A percentile compares a stretch with the other conserved stretches of the same genome.
These are phyloP conservation scores for Poecilobothrus nobilitatus DNA, from an alignment of 2,888 invertebrate genomes.

Conservation along the genomic window DNA sequence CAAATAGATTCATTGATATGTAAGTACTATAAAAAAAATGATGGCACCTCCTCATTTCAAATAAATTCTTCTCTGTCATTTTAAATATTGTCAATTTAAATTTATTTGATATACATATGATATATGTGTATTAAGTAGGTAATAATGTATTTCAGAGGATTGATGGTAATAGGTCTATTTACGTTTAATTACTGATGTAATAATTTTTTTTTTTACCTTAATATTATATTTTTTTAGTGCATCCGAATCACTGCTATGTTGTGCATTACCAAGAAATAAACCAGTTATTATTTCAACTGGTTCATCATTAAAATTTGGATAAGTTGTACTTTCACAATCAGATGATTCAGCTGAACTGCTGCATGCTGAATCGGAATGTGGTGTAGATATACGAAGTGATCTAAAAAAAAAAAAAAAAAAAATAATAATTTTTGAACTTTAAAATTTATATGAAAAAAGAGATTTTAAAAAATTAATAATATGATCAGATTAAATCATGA, in stretches of 20 bases:
- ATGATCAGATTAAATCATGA: background rate
- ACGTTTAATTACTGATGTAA: no score
- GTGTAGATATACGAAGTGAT: slow-evolving; percentile 66
- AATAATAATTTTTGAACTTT: no score
- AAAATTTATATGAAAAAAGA: background rate
- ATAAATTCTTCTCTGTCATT: no score
- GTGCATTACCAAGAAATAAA: slow-evolving; percentile 89
- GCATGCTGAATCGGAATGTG: slow-evolving; percentile 53
- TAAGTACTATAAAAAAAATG: no score
- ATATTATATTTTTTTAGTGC: slow-evolving; percentile 84
- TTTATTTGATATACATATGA: no score
- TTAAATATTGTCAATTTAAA: no score
- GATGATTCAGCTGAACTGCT: slow-evolving; percentile 61
- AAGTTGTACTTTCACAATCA: slow-evolving; percentile 58
- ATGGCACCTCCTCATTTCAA: no score
- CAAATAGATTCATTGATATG: no score
- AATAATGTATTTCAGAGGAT: no score
- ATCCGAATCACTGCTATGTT: slow-evolving; percentile 84
- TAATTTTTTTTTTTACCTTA: slow-evolving; percentile 50
- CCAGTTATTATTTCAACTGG: slow-evolving; percentile 92
- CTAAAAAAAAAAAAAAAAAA: slow-evolving; percentile 42
- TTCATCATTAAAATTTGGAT: slow-evolving; percentile 62
- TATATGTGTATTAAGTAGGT: no score
- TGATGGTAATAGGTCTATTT: no score
- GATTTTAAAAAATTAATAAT: background rate